Evolutionary conservation across 2,888 invertebrate species (phyloP).

Genomic region (Copidosoma aretas): DNA sequence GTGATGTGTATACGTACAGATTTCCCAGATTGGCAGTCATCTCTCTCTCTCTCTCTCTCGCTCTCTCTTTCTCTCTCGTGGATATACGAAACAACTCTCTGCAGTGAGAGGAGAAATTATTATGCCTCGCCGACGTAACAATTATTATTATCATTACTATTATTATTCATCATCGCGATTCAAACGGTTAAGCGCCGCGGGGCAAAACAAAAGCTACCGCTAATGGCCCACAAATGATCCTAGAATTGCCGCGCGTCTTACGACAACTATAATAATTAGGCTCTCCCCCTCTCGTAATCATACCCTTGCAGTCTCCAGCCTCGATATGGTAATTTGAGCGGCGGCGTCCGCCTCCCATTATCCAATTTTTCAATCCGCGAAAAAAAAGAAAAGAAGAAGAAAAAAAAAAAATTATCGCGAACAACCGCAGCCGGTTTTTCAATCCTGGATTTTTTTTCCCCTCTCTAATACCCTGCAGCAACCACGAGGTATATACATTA

Average conservation of each 20-base stretch:
- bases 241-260: background rate
- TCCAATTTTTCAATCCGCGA: background rate
- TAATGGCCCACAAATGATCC: conserved; percentile 1
- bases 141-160: no score
- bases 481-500: no score
- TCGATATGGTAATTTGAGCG: background rate
- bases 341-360: background rate
- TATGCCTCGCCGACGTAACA: background rate
- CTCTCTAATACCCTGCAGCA: no score
- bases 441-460: no score
- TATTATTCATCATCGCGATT: background rate
- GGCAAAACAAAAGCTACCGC: background rate
- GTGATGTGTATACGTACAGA: background rate
- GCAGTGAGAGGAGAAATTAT: background rate
- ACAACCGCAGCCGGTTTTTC: no score
- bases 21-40: background rate
- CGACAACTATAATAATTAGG: conserved; percentile 7
- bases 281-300: background rate
- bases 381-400: conserved; percentile 1
- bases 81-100: background rate
- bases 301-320: background rate
- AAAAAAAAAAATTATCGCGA: no score
- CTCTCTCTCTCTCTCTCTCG: no score
- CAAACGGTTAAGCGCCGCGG: background rate
- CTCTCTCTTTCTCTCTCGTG: background rate